Conservation (phyloP, 1,140 invertebrate species). For the Mylabris phalerata region DNA sequence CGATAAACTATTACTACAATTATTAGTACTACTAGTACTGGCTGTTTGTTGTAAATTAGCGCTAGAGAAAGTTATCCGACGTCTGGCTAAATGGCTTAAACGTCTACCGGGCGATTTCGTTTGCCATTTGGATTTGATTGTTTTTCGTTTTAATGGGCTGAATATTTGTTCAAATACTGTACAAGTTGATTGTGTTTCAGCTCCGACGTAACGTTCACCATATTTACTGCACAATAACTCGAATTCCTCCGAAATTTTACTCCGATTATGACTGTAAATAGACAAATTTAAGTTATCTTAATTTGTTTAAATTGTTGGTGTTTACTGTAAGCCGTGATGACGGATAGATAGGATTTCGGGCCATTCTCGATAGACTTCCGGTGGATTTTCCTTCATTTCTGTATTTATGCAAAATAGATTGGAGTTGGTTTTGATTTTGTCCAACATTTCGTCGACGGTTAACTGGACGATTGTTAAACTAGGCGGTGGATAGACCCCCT, state of each 20-base stretch:
- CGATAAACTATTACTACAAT: background rate
- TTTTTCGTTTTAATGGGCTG: conserved; percentile 51
- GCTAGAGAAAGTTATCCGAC: conserved; percentile 58
- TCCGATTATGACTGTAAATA: conserved; percentile 57
- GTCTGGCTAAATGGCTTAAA: conserved; percentile 56
- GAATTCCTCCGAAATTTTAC: conserved; percentile 52
- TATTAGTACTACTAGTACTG: background rate
- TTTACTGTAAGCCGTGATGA: conserved; percentile 49
- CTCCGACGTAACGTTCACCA: conserved; percentile 54
- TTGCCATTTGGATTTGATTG: conserved; percentile 46
- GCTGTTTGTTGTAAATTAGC: conserved; percentile 36
- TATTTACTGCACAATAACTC: conserved; percentile 53
- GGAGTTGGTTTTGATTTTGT: conserved; percentile 29
- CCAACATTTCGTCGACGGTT: conserved; percentile 55
- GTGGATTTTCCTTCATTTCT: background rate
- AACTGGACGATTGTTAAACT: conserved; percentile 55
- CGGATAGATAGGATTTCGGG: conserved; percentile 50
- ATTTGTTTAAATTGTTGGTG: background rate
- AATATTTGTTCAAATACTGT: conserved; percentile 49
- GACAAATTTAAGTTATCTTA: background rate
- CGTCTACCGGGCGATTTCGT: conserved; percentile 59
- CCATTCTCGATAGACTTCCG: conserved; percentile 40
- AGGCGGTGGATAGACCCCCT: conserved; percentile 58
- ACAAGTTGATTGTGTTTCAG: conserved; percentile 59
- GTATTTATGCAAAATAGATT: conserved; percentile 26